Conservation (phyloP, 1,140 invertebrate genomes). For the Solenopsis fugax region DNA sequence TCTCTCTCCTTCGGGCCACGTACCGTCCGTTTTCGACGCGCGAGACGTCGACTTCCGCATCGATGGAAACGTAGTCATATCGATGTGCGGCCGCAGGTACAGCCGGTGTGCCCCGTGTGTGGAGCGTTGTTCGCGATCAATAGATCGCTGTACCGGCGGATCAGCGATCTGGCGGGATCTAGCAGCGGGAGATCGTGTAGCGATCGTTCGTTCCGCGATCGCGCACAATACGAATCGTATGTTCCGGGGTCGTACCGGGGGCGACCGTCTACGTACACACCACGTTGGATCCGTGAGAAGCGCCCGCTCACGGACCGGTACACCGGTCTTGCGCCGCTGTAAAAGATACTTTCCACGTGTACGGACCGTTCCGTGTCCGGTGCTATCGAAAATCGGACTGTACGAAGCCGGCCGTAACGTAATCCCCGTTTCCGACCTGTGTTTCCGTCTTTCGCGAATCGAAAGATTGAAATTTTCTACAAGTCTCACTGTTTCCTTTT, state of each 20-base stretch:
- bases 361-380: not conserved
- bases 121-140: slow-evolving; percentile 82
- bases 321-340: slow-evolving; percentile 69
- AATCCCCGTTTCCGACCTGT: slow-evolving; percentile 14
- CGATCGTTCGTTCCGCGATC: slow-evolving; percentile 83
- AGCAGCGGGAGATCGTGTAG: slow-evolving; percentile 84
- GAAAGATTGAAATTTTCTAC: not conserved
- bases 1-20: slow-evolving; percentile 34
- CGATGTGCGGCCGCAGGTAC: slow-evolving; percentile 68
- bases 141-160: slow-evolving; percentile 83
- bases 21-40: slow-evolving; percentile 59
- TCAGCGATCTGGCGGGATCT: slow-evolving; percentile 82
- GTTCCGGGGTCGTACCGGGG: slow-evolving; percentile 78
- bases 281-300: slow-evolving; percentile 74
- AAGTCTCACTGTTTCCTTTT: not conserved
- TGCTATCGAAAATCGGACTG: slow-evolving; percentile 35
- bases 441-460: slow-evolving; percentile 15
- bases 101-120: slow-evolving; percentile 71
- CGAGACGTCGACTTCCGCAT: slow-evolving; percentile 75
- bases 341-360: slow-evolving; percentile 67
- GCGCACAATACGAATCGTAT: slow-evolving; percentile 79
- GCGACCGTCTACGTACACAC: slow-evolving; percentile 74
- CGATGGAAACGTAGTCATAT: slow-evolving; percentile 78
- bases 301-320: slow-evolving; percentile 68
- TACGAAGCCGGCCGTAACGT: slow-evolving; percentile 32